phyloP scores from a whole-genome alignment of 2,888 invertebrate genomes.

The Melikaiella ostensackeni region DNA sequence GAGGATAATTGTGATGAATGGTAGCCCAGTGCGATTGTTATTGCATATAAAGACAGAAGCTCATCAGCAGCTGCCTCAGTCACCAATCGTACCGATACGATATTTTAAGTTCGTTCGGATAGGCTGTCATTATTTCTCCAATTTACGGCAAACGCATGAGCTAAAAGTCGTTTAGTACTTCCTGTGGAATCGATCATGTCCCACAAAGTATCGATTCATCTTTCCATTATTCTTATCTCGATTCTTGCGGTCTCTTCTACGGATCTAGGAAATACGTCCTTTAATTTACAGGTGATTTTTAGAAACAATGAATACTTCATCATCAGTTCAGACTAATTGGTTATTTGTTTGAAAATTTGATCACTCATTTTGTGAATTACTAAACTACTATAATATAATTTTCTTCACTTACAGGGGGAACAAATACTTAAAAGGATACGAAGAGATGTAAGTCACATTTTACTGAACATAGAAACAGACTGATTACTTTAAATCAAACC shows the following conservation, averaged over 20 bases:
- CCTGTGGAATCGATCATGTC: constrained; percentile 19
- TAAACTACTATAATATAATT: neutral
- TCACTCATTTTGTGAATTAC: too few relatives aligned
- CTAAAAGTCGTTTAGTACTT: constrained; percentile 21
- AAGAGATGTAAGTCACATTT: neutral
- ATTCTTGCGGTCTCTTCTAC: neutral
- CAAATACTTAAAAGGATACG: neutral
- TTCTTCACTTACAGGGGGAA: neutral
- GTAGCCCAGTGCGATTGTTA: constrained; percentile 39
- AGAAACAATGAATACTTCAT: neutral
- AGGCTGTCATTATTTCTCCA: constrained; percentile 16
- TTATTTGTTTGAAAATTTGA: too few relatives aligned
- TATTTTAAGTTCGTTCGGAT: constrained; percentile 24
- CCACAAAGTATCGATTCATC: constrained; percentile 13
- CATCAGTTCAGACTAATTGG: too few relatives aligned
- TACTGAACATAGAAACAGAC: neutral
- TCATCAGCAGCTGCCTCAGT: constrained; percentile 38
- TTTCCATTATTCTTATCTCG: neutral
- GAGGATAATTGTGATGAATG: constrained; percentile 46
- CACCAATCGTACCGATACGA: constrained; percentile 11
- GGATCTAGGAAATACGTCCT: neutral
- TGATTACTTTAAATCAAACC: neutral
- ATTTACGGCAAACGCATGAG: constrained; percentile 35
- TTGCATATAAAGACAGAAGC: constrained; percentile 48
- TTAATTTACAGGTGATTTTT: neutral